phyloP scores from a whole-genome alignment of 2,797 vertebrate genomes.

The Lophius americanus region DNA sequence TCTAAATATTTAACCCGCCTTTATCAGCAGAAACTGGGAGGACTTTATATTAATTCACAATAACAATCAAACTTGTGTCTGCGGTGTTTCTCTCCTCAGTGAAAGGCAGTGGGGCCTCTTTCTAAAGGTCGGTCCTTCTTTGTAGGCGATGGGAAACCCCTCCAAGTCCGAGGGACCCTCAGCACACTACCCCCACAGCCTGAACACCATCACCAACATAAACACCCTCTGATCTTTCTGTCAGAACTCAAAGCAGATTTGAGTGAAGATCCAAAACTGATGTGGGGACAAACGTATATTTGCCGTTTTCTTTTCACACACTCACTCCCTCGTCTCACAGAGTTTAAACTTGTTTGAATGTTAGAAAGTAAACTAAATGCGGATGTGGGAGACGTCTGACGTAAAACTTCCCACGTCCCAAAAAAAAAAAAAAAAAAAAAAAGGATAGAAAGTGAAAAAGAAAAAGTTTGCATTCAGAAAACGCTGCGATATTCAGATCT shows the following conservation, averaged over 20 bases:
- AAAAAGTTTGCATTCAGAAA: conserved; percentile 35
- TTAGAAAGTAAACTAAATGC: too few relatives aligned
- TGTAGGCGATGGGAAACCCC: conserved; percentile 71
- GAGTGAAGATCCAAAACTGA: conserved; percentile 26
- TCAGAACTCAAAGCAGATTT: background rate
- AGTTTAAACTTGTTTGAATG: conserved; percentile 1
- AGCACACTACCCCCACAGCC: conserved; percentile 39
- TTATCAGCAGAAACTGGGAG: background rate
- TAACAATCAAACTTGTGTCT: conserved; percentile 13
- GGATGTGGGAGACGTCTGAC: too few relatives aligned
- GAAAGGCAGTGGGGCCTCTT: conserved; percentile 71
- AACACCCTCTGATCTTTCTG: conserved; percentile 12
- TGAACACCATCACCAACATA: conserved; percentile 30
- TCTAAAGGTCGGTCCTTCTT: conserved; percentile 63
- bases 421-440: too few relatives aligned
- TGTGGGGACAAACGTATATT: conserved; percentile 36
- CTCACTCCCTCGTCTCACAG: conserved; percentile 18
- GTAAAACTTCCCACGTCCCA: too few relatives aligned
- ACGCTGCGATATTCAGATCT: conserved; percentile 56
- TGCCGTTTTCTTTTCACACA: conserved; percentile 45
- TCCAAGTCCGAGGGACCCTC: conserved; percentile 26
- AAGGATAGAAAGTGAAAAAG: conserved; percentile 28
- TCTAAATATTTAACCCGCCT: background rate
- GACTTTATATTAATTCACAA: conserved; percentile 5
- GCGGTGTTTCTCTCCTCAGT: conserved; percentile 53